Conservation (phyloP, 2,113 vertebrate species). For the Phycodurus eques region DNA sequence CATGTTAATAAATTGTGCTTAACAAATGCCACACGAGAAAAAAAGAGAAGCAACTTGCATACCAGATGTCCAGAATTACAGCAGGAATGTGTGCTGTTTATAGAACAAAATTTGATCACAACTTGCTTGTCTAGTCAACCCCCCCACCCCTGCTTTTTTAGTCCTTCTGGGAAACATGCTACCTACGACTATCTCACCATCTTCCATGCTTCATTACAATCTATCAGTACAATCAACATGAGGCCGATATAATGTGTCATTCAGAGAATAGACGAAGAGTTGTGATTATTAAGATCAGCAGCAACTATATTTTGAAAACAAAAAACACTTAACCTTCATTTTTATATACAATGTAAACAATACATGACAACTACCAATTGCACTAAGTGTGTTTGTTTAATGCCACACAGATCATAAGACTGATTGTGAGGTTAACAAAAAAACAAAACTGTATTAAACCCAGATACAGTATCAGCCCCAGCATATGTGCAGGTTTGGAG, state of each 20-base stretch:
- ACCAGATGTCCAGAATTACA: constrained; percentile 73
- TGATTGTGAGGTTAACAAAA: constrained; percentile 15
- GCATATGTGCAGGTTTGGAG: constrained; percentile 26
- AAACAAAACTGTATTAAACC: constrained; percentile 14
- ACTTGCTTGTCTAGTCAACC: constrained; percentile 25
- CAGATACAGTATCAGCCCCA: constrained; percentile 29
- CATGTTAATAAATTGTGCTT: constrained; percentile 36
- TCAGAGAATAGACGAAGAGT: not conserved
- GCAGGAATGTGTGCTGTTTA: constrained; percentile 73
- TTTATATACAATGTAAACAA: not conserved
- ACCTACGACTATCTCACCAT: constrained; percentile 17
- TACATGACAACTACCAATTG: not conserved
- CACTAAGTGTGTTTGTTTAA: constrained; percentile 6
- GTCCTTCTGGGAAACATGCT: constrained; percentile 18
- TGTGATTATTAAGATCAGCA: not conserved
- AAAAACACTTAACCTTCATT: not conserved
- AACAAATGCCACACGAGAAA: constrained; percentile 37
- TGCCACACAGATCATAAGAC: constrained; percentile 4
- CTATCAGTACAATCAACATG: not conserved
- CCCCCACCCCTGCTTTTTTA: constrained; percentile 15
- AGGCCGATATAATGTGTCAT: not conserved
- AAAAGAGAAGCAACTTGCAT: constrained; percentile 47
- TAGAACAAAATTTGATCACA: constrained; percentile 54
- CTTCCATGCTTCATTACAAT: constrained; percentile 7
- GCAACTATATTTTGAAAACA: not conserved